A percentile compares a stretch with the other conserved stretches of the same genome.
phyloP scores from a whole-genome alignment of 2,113 vertebrate species.

The Glaucidium brasilianum region DNA sequence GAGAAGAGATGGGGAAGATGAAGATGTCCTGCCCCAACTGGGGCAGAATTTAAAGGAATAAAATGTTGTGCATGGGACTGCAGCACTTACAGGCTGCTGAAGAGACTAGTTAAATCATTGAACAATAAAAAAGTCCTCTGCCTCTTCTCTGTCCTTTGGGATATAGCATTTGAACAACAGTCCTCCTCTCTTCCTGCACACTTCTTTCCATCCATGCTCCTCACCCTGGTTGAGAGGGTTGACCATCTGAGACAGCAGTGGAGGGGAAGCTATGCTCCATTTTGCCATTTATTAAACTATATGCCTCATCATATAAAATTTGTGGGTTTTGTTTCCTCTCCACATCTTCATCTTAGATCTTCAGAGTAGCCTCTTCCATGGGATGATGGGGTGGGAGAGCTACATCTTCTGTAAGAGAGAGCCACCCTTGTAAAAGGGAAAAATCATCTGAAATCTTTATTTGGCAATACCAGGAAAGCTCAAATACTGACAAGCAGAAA shows the following conservation, averaged over 20 bases:
- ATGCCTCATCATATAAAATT: background rate
- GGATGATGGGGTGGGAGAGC: background rate
- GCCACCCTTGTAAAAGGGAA: background rate
- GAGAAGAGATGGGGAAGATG: background rate
- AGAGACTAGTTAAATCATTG: background rate
- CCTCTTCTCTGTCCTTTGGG: background rate
- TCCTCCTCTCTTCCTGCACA: background rate
- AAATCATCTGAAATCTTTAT: background rate
- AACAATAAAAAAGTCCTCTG: background rate
- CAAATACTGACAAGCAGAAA: background rate
- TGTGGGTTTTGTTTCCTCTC: background rate
- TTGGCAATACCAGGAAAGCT: background rate
- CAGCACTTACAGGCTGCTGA: background rate
- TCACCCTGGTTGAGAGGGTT: background rate
- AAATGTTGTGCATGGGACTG: background rate
- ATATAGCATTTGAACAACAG: background rate
- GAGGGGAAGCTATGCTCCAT: background rate
- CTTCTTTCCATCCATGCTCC: background rate
- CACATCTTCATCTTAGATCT: background rate
- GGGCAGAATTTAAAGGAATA: background rate
- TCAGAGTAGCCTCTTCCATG: background rate
- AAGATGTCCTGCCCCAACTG: background rate
- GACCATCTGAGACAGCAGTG: accelerated
- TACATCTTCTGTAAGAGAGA: background rate
- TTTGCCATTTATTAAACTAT: background rate